A percentile compares a stretch with the other conserved stretches of the same genome.
Conservation (phyloP, 2,888 invertebrate species). For the Notodonta dromedarius region DNA sequence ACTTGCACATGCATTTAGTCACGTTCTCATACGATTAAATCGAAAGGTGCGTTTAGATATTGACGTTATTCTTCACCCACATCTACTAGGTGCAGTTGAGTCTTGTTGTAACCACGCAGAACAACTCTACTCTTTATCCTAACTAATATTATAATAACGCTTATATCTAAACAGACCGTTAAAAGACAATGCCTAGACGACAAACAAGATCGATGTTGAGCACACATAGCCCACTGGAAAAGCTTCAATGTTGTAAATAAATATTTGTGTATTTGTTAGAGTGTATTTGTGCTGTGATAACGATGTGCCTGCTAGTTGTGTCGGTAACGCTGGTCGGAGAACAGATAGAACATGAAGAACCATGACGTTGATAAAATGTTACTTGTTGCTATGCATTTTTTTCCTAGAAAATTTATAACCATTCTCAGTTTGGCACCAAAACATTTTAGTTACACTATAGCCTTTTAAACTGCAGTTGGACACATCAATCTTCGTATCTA, state of each 20-base stretch:
- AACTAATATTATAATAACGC: not conserved
- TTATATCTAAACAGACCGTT: not conserved
- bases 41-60: not conserved
- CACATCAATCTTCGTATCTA: no score
- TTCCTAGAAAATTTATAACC: no score
- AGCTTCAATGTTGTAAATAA: constrained; percentile 8
- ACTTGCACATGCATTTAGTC: constrained; percentile 4
- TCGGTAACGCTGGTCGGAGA: no score
- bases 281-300: constrained; percentile 2
- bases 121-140: not conserved
- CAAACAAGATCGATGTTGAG: constrained; percentile 25
- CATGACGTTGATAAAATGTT: no score
- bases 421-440: no score
- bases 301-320: not conserved
- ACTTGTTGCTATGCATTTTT: no score
- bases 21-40: not conserved
- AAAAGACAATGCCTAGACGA: constrained; percentile 3
- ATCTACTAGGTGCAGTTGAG: not conserved
- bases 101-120: not conserved
- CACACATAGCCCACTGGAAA: constrained; percentile 9
- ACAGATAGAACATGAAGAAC: no score
- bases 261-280: constrained; percentile 1
- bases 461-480: no score
- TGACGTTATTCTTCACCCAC: not conserved
- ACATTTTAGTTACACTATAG: no score